These are phyloP conservation scores for Spea hammondii DNA, from an alignment of 2,797 vertebrate genomes.

Conservation along the genomic window DNA sequence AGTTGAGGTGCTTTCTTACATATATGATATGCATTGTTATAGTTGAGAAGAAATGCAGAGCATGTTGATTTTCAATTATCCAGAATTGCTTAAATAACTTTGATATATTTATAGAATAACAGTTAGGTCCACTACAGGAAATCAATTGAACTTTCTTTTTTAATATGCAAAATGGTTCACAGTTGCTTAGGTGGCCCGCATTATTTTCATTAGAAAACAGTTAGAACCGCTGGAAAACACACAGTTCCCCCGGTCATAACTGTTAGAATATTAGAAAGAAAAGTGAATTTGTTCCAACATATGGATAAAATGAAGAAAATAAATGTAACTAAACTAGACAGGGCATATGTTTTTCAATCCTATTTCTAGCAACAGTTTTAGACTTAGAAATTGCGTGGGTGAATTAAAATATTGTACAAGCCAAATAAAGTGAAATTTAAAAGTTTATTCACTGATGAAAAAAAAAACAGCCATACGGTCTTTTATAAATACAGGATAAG, in stretches of 20 bases:
- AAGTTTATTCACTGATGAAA: no score
- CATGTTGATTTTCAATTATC: conserved; percentile 18
- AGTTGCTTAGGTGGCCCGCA: not conserved
- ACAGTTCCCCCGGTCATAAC: not conserved
- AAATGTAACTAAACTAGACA: no score
- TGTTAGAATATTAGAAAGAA: not conserved
- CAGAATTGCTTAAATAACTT: conserved; percentile 5
- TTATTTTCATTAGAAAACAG: conserved; percentile 19
- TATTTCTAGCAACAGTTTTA: no score
- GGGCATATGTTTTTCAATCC: no score
- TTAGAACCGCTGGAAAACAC: not conserved
- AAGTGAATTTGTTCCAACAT: no score
- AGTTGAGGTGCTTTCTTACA: conserved; percentile 1
- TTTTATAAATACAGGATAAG: no score
- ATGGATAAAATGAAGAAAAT: no score
- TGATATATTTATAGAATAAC: conserved; percentile 26
- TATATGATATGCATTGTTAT: conserved; percentile 28
- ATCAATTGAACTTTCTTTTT: conserved; percentile 20
- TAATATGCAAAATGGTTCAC: conserved; percentile 24
- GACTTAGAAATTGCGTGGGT: no score
- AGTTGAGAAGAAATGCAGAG: conserved; percentile 23
- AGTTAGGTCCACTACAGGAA: conserved; percentile 8
- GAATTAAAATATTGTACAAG: no score
- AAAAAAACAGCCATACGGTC: no score
- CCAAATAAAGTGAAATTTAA: no score